phyloP scores from a whole-genome alignment of 2,888 invertebrate species.

The Latheticus oryzae region DNA sequence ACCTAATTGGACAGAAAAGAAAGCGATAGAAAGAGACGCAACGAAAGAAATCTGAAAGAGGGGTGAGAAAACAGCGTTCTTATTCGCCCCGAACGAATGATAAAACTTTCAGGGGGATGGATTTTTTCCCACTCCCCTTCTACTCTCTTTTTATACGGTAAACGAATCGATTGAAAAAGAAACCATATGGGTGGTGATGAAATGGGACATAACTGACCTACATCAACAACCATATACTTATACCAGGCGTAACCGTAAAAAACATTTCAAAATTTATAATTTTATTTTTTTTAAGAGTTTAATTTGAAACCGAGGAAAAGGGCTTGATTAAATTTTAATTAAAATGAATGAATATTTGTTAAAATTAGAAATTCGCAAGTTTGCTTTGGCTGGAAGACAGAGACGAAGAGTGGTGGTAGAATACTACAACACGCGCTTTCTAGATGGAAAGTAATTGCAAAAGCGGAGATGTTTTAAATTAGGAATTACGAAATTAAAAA shows the following conservation, averaged over 20 bases:
- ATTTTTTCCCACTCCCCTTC: constrained; percentile 52
- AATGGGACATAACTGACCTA: constrained; percentile 12
- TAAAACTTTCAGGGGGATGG: constrained; percentile 51
- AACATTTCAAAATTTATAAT: constrained; percentile 46
- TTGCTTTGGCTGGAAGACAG: constrained; percentile 53
- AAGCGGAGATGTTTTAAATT: constrained; percentile 36
- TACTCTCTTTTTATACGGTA: constrained; percentile 15
- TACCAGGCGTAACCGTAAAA: background rate
- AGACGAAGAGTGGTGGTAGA: constrained; percentile 39
- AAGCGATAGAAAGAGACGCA: constrained; percentile 38
- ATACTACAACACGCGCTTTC: constrained; percentile 22
- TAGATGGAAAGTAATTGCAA: constrained; percentile 32
- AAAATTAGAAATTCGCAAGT: constrained; percentile 64
- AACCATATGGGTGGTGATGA: constrained; percentile 3
- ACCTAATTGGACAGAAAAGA: constrained; percentile 54
- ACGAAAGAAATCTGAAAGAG: constrained; percentile 51
- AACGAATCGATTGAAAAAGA: background rate
- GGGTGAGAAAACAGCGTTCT: constrained; percentile 53
- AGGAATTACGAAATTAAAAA: constrained; percentile 37
- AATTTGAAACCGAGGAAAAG: constrained; percentile 56
- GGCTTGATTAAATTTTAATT: constrained; percentile 66
- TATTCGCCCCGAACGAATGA: constrained; percentile 54
- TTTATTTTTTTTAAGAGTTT: constrained; percentile 54
- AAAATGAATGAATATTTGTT: constrained; percentile 66
- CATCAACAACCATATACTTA: constrained; percentile 5